These are phyloP conservation scores for Drosophila borealis DNA, from an alignment of 2,888 invertebrate species.

Conservation along the genomic window DNA sequence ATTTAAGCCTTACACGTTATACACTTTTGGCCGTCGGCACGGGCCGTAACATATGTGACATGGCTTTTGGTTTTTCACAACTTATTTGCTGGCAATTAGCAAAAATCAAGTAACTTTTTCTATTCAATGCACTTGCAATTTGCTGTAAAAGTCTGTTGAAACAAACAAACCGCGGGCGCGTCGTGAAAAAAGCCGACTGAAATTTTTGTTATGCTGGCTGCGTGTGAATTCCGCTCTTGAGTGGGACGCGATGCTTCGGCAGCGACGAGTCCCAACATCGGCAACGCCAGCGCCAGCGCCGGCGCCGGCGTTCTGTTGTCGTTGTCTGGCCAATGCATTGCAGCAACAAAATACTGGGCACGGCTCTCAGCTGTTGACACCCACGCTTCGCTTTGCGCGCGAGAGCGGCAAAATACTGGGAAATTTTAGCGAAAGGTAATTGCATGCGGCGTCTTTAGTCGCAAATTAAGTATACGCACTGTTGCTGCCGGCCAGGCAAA, in stretches of 20 bases:
- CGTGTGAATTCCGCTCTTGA: conserved; percentile 63
- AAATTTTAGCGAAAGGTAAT: conserved; percentile 50
- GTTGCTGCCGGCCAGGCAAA: conserved; percentile 47
- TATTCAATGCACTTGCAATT: conserved; percentile 24
- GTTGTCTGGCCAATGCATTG: conserved; percentile 58
- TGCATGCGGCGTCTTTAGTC: conserved; percentile 38
- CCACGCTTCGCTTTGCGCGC: conserved; percentile 31
- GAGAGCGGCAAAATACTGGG: conserved; percentile 39
- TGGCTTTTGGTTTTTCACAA: conserved; percentile 16
- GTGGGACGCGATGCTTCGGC: conserved; percentile 41
- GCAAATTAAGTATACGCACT: conserved; percentile 68
- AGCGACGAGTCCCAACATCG: conserved; percentile 12
- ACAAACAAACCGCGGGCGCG: conserved; percentile 76
- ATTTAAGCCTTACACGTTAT: conserved; percentile 35
- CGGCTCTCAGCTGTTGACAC: conserved; percentile 74
- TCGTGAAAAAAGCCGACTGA: conserved; percentile 79
- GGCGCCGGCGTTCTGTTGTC: conserved; percentile 45
- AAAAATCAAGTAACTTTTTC: conserved; percentile 19
- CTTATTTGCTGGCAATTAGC: conserved; percentile 8
- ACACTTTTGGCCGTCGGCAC: conserved; percentile 6
- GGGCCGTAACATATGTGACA: conserved; percentile 9
- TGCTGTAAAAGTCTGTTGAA: conserved; percentile 45
- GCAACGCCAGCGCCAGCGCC: conserved; percentile 34
- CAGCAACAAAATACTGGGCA: conserved; percentile 64
- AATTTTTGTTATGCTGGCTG: conserved; percentile 73